These are phyloP conservation scores for Phocoena phocoena DNA, from an alignment of 2,113 vertebrate genomes.

Conservation along the genomic window DNA sequence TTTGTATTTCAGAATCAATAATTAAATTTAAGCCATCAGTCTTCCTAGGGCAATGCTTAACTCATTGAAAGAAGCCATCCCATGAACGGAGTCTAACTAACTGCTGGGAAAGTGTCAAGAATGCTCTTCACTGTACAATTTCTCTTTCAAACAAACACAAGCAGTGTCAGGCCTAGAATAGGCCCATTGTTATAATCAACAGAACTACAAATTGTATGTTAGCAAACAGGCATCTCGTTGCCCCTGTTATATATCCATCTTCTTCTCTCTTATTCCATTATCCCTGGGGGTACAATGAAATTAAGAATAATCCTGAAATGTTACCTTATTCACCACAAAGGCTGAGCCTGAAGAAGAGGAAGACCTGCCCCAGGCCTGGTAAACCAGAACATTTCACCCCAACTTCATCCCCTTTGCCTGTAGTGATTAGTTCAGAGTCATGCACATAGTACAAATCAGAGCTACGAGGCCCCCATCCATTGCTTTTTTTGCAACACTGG, in stretches of 20 bases:
- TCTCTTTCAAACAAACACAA: background rate
- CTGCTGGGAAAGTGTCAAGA: background rate
- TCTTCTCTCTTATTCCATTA: background rate
- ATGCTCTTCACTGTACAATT: background rate
- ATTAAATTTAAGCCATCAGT: background rate
- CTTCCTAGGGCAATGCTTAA: background rate
- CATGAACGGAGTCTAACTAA: background rate
- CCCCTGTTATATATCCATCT: background rate
- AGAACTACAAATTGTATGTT: background rate
- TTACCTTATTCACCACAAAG: background rate
- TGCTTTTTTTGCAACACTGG: background rate
- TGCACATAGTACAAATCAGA: background rate
- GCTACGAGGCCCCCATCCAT: background rate
- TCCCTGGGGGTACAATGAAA: background rate
- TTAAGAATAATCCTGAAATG: background rate
- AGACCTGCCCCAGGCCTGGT: background rate
- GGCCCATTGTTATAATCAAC: background rate
- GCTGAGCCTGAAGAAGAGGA: background rate
- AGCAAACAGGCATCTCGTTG: background rate
- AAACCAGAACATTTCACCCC: background rate
- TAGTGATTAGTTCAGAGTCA: background rate
- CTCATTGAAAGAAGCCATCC: background rate
- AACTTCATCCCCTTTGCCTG: rapidly evolving
- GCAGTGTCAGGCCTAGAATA: background rate
- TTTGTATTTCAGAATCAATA: background rate